Evolutionary conservation across 2,797 vertebrate genomes (phyloP), one percentile per base, ranked within the genome.

Genomic region (Oryzias sinensis): DNA sequence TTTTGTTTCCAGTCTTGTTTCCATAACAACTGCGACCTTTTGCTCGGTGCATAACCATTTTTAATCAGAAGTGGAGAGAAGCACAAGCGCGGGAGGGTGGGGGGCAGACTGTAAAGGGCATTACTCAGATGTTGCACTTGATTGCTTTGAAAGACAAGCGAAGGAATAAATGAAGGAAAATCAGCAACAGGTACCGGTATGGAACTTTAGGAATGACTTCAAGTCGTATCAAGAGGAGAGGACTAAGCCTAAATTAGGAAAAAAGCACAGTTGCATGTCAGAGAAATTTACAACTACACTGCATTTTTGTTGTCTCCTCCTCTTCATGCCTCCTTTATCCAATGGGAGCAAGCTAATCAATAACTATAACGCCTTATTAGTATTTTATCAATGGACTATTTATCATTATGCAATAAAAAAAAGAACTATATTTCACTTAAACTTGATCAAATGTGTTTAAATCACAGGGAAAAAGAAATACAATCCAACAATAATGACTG

Each of bases 21-120:
- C 92, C 92, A 93, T 93, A 92, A 92, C 92, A 91, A 93, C 92
- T 87, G 87, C 81, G 74, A 89, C 88, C 88, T 88, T 88, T 88
- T 81, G 72, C 81, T 88, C 67, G 64, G 60, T 59, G 72, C 80
- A 77, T 79, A 77, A 82, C 80, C 79, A 65, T 81, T 87, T 87
- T 81, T 81, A 84, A 85, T 87, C 79, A 82, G 70, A 81, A 71
- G 68, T 68, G 62, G 62, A 71, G 68, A 82, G 74, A 76, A 53
- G 58, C 49, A 62, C 64, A 81, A 52, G 71, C 65, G 65, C 56
- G 71, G 72, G 63, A 74, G 76, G 76, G 57, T n/a, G 64, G 15
- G 64, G 53, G 51, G 43, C 53, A 18, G 53, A 29, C 29, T 0
- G 48, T 6, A 52, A 48, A 41, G 49, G 58, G 43, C 50, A 33